A percentile compares a stretch with the other conserved stretches of the same genome.
These are phyloP conservation scores for Camponotus vicinus DNA, from an alignment of 1,140 invertebrate species.

Conservation along the genomic window DNA sequence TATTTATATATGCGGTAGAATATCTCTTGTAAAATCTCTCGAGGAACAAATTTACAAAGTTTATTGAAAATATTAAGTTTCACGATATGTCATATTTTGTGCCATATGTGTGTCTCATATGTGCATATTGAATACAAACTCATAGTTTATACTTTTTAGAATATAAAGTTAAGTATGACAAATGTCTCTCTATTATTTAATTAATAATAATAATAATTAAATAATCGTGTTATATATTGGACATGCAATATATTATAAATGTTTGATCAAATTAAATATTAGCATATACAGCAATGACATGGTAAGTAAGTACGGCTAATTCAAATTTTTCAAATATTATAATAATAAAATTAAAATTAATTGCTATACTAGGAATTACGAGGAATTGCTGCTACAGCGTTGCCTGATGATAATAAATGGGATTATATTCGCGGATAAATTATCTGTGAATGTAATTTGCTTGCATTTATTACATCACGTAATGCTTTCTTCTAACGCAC, in stretches of 20 bases:
- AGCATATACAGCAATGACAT: slow-evolving; percentile 17
- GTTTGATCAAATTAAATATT: slow-evolving; percentile 43
- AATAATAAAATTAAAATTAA: slow-evolving; percentile 12
- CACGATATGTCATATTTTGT: not conserved
- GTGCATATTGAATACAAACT: not conserved
- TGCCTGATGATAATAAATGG: not conserved
- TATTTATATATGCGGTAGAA: not conserved
- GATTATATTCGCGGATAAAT: slow-evolving; percentile 6
- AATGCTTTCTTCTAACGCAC: not conserved
- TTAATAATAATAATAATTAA: not conserved
- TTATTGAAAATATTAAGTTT: not conserved
- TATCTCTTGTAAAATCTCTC: not conserved
- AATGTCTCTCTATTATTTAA: not conserved
- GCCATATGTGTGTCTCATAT: not conserved
- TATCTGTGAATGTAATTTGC: slow-evolving; percentile 3
- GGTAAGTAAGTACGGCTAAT: slow-evolving; percentile 59
- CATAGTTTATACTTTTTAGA: not conserved
- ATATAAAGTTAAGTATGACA: slow-evolving; percentile 39
- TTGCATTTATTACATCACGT: not conserved
- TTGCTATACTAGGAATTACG: slow-evolving; percentile 2
- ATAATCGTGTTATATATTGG: slow-evolving; percentile 9
- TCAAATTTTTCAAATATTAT: slow-evolving; percentile 29
- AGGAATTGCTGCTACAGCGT: not conserved
- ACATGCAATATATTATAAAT: not conserved
- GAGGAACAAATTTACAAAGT: not conserved